Base-by-base conservation (phyloP, 2,888 invertebrate genomes). In the Xestia rhomboidea region DNA sequence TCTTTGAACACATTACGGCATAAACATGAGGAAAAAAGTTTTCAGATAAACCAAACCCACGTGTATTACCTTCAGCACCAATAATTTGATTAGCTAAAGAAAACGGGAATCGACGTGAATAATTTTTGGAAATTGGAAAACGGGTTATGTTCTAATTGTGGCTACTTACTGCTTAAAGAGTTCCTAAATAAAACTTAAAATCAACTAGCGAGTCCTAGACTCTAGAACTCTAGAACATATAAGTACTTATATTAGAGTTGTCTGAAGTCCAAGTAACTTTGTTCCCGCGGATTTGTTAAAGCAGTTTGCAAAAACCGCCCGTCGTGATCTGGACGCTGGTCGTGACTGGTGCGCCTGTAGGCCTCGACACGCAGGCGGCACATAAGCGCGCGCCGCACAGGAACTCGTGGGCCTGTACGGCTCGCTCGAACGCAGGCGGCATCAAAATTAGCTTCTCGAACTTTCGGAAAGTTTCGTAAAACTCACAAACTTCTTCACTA, bases 381-480 rank as follows among this genome's bases (percentile, higher is more conserved):
- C 72, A 60, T 69, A 66, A 73, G 41, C n/a, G 62, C 24, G 44
- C 70, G n/a, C 13, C 34, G 34, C 34, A 34, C 34, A 34, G 34
- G 38, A 49, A 68, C 69, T 76, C 4, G 51, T 51, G 11, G 11
- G 11, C 1, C 10, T 7, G 51, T 24, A 1, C 10, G 24, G 51
- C 24, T 51, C 15, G 57, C 7, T n/a, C n/a, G n/a, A 15, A 57
- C 15, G 27, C 8, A 57, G 54, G 30, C 3, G 34, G n/a, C 41
- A 84, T 77, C 54, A 77, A 69, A 66, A 71, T 73, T 76, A 62
- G 34, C 21, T 70, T 66, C 27, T 18, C 30, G 38, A 49, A 82
- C 24, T 81, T 68, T 54, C 18, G 1, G 24, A 38, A 67, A 54
- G 7, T 46, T 80, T 82, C 57, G 15, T 64, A 66, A 69, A 84